These are phyloP conservation scores for Cataglyphis albicans DNA, from an alignment of 2,888 invertebrate species.

Conservation along the genomic window DNA sequence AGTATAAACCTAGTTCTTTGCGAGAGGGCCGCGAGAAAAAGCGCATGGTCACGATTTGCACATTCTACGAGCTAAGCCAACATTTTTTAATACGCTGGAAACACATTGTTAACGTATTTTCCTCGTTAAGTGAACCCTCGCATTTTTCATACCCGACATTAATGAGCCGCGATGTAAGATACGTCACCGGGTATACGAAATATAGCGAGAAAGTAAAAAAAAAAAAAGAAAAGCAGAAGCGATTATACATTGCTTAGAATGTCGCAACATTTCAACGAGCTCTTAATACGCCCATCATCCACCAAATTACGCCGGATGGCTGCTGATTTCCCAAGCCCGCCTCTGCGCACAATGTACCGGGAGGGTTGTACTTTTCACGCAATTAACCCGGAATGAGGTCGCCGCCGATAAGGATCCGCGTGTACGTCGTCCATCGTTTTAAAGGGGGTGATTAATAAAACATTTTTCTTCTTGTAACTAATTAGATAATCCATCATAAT, in stretches of 20 bases:
- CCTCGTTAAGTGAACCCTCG: conserved; percentile 10
- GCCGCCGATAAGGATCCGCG: conserved; percentile 52
- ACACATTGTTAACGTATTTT: conserved; percentile 37
- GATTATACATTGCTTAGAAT: conserved; percentile 44
- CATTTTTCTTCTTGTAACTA: conserved; percentile 24
- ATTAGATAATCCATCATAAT: conserved; percentile 48
- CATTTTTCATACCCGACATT: conserved; percentile 37
- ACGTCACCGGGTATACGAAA: conserved; percentile 23
- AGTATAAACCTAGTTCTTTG: conserved; percentile 54
- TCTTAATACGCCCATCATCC: conserved; percentile 68
- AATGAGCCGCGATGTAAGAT: conserved; percentile 44
- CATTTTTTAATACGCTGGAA: neutral
- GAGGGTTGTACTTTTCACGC: conserved; percentile 62
- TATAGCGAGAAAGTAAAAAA: conserved; percentile 29
- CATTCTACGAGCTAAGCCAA: neutral
- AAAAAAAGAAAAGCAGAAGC: conserved; percentile 12
- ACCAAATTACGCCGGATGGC: conserved; percentile 63
- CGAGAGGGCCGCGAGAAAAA: neutral
- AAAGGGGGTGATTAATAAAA: conserved; percentile 30
- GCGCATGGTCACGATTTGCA: conserved; percentile 8
- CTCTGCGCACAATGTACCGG: conserved; percentile 45
- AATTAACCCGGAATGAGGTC: conserved; percentile 64
- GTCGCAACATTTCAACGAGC: conserved; percentile 58
- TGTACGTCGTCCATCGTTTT: conserved; percentile 22
- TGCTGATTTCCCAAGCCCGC: conserved; percentile 35